These are phyloP conservation scores for Anguilla japonica DNA, from an alignment of 2,113 vertebrate genomes.

Conservation along the genomic window DNA sequence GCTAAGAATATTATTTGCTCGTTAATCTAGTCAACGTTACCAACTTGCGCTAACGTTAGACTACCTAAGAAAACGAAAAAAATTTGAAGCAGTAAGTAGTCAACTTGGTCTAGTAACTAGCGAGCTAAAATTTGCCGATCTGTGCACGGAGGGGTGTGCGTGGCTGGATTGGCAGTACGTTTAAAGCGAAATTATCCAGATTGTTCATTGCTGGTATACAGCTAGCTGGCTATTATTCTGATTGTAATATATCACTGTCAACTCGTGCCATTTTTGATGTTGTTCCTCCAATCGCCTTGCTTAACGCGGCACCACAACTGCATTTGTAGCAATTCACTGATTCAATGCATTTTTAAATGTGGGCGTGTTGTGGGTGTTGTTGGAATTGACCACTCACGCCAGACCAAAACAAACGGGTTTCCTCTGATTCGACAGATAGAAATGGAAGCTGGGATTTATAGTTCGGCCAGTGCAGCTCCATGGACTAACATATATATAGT, in stretches of 20 bases:
- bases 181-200: not conserved
- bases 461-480: not conserved
- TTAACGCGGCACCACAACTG: not conserved
- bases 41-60: too few species aligned
- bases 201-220: not conserved
- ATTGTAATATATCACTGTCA: too few species aligned
- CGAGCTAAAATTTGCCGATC: not conserved
- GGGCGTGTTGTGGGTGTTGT: constrained; percentile 10
- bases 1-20: too few species aligned
- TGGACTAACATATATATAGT: too few species aligned
- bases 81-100: too few species aligned
- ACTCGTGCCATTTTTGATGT: too few species aligned
- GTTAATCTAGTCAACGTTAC: too few species aligned
- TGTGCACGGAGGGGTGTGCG: not conserved
- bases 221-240: not conserved
- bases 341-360: not conserved
- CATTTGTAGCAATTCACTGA: not conserved
- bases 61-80: too few species aligned
- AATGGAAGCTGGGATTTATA: not conserved
- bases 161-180: not conserved
- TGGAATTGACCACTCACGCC: not conserved
- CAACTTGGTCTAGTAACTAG: not conserved
- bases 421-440: not conserved
- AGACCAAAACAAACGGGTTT: not conserved
- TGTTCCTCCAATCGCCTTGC: not conserved